A percentile compares a stretch with the other conserved stretches of the same genome.
Conservation (phyloP, 1,140 invertebrate species). For the Drosophila neocordata region DNA sequence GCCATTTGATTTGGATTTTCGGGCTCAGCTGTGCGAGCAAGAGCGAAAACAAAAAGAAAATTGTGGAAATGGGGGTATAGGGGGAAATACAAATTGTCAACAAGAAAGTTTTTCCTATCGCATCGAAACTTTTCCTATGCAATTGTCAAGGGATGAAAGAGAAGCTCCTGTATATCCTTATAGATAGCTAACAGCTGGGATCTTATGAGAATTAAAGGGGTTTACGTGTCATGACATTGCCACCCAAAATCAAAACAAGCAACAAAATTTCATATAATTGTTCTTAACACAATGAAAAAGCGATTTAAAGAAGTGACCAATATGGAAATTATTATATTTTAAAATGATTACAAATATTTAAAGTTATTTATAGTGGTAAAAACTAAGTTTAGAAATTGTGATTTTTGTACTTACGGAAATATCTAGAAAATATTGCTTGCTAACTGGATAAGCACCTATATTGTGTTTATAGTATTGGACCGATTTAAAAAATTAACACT, state of each 20-base stretch:
- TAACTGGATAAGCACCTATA: too few species aligned
- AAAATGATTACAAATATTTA: too few species aligned
- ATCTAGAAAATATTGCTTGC: too few species aligned
- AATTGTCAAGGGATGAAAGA: constrained; percentile 62
- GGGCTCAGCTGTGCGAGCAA: constrained; percentile 68
- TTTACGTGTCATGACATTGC: background rate
- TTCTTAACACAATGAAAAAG: background rate
- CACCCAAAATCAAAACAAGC: background rate
- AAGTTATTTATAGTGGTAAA: too few species aligned
- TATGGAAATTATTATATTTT: background rate
- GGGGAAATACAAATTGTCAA: constrained; percentile 39
- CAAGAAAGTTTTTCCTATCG: constrained; percentile 75
- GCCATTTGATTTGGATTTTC: constrained; percentile 69
- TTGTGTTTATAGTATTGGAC: too few species aligned
- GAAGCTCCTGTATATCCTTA: constrained; percentile 30
- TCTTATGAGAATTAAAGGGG: constrained; percentile 26
- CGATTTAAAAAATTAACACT: too few species aligned
- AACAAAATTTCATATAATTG: background rate
- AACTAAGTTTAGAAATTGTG: too few species aligned
- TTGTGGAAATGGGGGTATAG: background rate
- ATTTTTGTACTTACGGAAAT: too few species aligned
- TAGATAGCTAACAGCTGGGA: constrained; percentile 43
- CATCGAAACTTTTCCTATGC: constrained; percentile 55
- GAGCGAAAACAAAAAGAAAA: constrained; percentile 18
- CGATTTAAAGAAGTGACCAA: background rate